A percentile compares a stretch with the other conserved stretches of the same genome.
Evolutionary conservation across 2,113 vertebrate species (phyloP).

Genomic region (Benitochromis conjunctus): DNA sequence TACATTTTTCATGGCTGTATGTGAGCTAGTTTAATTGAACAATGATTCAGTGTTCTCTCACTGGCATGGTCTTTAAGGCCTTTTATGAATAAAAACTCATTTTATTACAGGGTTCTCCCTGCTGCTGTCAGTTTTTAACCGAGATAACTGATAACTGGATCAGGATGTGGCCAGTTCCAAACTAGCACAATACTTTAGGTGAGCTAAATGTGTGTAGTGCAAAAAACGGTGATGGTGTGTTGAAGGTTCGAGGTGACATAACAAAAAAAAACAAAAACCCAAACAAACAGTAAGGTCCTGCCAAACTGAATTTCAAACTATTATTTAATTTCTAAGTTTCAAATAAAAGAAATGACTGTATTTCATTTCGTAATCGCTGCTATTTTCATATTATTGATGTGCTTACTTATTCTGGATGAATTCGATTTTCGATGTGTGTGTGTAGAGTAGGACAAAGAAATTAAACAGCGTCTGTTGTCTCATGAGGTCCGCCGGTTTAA

Average conservation of each 20-base stretch:
- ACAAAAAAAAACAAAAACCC: background rate
- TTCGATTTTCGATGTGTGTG: background rate
- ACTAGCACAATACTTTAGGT: background rate
- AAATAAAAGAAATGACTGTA: background rate
- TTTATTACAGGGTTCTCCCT: background rate
- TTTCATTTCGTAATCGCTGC: background rate
- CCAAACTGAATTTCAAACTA: background rate
- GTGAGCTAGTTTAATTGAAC: background rate
- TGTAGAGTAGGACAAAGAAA: background rate
- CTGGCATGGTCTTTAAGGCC: background rate
- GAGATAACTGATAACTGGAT: background rate
- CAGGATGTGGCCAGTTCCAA: background rate
- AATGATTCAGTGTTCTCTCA: background rate
- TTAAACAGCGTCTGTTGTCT: background rate
- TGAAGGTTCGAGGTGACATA: background rate
- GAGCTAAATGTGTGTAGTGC: background rate
- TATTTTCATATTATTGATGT: background rate
- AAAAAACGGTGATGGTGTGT: background rate
- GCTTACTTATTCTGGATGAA: background rate
- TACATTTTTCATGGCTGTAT: background rate
- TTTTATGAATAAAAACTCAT: background rate
- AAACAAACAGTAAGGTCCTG: background rate
- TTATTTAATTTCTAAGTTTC: background rate
- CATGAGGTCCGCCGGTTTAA: background rate
- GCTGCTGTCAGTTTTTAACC: background rate